A percentile compares a stretch with the other conserved stretches of the same genome.
phyloP scores from a whole-genome alignment of 2,888 invertebrate genomes.

The Eupithecia centaureata region DNA sequence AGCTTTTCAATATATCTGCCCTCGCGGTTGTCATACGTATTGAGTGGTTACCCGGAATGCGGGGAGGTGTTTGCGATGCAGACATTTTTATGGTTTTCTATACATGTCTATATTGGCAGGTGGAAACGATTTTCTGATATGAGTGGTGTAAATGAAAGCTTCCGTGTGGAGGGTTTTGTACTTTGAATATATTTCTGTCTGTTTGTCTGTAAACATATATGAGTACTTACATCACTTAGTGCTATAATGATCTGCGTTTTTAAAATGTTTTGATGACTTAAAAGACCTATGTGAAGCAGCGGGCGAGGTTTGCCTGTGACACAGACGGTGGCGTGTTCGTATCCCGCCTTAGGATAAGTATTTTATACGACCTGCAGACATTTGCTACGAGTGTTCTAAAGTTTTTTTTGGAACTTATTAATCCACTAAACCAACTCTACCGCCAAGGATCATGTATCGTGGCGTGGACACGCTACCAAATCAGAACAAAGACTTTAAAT shows the following conservation, averaged over 20 bases:
- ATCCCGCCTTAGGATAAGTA: too few relatives aligned
- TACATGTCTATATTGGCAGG: conserved; percentile 4
- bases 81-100: conserved; percentile 12
- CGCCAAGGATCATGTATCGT: not conserved
- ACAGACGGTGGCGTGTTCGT: too few relatives aligned
- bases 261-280: too few relatives aligned
- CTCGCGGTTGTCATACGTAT: conserved; percentile 28
- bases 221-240: not conserved
- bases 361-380: too few relatives aligned
- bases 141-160: not conserved
- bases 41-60: conserved; percentile 27
- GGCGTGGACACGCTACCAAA: not conserved
- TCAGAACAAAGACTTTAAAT: not conserved
- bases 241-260: too few relatives aligned
- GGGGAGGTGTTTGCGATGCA: conserved; percentile 12
- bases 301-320: too few relatives aligned
- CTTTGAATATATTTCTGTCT: not conserved
- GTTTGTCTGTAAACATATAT: not conserved
- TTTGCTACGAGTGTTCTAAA: too few relatives aligned
- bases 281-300: too few relatives aligned
- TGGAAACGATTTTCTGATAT: conserved; percentile 3
- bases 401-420: too few relatives aligned
- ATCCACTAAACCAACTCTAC: too few relatives aligned
- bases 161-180: not conserved
- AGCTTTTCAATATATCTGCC: conserved; percentile 55